A percentile compares a stretch with the other conserved stretches of the same genome.
phyloP scores from a whole-genome alignment of 1,140 invertebrate genomes.

The Drosophila kohkoa region DNA sequence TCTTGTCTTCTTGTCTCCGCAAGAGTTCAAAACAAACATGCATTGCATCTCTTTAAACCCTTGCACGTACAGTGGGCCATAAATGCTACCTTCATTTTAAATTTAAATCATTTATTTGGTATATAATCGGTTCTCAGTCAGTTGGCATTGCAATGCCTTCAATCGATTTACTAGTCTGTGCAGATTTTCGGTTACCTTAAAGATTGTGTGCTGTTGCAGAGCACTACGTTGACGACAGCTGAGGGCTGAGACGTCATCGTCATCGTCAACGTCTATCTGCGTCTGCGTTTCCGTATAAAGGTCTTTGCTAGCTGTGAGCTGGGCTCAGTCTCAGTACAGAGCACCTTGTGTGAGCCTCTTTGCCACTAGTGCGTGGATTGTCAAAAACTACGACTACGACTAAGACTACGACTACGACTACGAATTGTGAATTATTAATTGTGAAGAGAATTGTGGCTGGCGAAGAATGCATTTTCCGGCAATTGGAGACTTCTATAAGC shows the following conservation, averaged over 20 bases:
- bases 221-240: constrained; percentile 10
- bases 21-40: constrained; percentile 28
- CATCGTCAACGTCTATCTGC: constrained; percentile 17
- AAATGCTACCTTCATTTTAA: background rate
- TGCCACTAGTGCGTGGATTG: constrained; percentile 31
- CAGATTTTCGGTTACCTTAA: background rate
- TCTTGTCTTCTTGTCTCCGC: constrained; percentile 11
- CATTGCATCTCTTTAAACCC: background rate
- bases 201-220: constrained; percentile 19
- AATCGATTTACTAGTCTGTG: constrained; percentile 2
- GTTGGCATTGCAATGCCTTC: background rate
- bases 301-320: constrained; percentile 43
- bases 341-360: constrained; percentile 57
- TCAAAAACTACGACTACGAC: background rate
- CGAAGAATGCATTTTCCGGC: constrained; percentile 74
- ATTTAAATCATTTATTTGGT: background rate
- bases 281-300: constrained; percentile 54
- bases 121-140: background rate
- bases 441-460: constrained; percentile 12
- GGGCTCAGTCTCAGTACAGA: constrained; percentile 60
- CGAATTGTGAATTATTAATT: constrained; percentile 5
- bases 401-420: too few relatives aligned
- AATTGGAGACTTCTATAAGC: constrained; percentile 70
- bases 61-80: background rate
- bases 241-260: constrained; percentile 25